These are phyloP conservation scores for Fistularia tabacaria DNA, from an alignment of 2,797 vertebrate species.

Conservation along the genomic window DNA sequence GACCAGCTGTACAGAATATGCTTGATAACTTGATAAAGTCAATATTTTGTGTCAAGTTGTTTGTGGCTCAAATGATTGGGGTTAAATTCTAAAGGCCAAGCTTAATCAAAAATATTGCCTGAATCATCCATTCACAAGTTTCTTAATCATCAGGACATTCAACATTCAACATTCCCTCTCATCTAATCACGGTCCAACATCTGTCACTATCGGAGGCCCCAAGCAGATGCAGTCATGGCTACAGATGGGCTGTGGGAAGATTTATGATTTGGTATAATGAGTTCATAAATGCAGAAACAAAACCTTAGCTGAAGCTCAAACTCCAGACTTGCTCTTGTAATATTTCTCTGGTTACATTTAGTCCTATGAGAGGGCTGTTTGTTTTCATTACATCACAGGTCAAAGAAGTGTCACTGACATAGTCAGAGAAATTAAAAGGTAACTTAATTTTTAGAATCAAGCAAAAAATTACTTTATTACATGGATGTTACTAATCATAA, in stretches of 20 bases:
- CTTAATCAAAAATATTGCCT: slow-evolving; percentile 26
- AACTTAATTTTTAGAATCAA: slow-evolving; percentile 1
- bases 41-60: slow-evolving; percentile 8
- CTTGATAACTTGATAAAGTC: slow-evolving; percentile 26
- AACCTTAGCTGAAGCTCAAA: slow-evolving; percentile 35
- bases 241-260: slow-evolving; percentile 37
- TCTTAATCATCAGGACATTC: slow-evolving; percentile 26
- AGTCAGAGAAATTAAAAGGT: slow-evolving; percentile 1
- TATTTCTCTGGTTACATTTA: slow-evolving; percentile 35
- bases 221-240: slow-evolving; percentile 51
- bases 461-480: slow-evolving; percentile 13
- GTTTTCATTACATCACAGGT: slow-evolving; percentile 47
- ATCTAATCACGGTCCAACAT: slow-evolving; percentile 38
- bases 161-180: no score
- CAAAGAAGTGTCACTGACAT: slow-evolving; percentile 23
- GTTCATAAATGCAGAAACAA: slow-evolving; percentile 48
- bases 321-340: slow-evolving; percentile 59
- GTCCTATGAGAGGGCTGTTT: slow-evolving; percentile 30
- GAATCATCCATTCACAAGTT: slow-evolving; percentile 18
- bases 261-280: slow-evolving; percentile 60
- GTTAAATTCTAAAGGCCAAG: slow-evolving; percentile 26
- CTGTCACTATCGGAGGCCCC: slow-evolving; percentile 37
- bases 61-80: slow-evolving; percentile 24
- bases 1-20: slow-evolving; percentile 1
- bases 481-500: background rate